phyloP scores from a whole-genome alignment of 2,888 invertebrate species.

The Caenorhabditis japonica region DNA sequence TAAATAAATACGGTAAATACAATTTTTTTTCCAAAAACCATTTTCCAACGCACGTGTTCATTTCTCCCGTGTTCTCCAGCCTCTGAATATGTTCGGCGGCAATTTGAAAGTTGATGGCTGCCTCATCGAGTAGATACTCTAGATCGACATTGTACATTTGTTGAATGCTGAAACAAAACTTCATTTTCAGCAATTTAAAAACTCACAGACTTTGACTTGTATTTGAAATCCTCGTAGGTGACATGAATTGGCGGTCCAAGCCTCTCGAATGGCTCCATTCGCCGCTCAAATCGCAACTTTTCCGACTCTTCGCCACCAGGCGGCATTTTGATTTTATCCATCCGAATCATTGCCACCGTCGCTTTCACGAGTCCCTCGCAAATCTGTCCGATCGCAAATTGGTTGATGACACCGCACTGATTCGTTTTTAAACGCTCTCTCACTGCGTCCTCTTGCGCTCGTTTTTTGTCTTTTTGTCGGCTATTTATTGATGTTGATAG shows the following conservation, averaged over 20 bases:
- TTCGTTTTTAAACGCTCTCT: not conserved
- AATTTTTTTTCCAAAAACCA: too few relatives aligned
- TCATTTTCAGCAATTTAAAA: not conserved
- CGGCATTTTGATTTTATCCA: slow-evolving; percentile 46
- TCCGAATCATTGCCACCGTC: slow-evolving; percentile 39
- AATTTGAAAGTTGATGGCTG: not conserved
- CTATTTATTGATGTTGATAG: slow-evolving; percentile 13
- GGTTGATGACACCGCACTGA: slow-evolving; percentile 8
- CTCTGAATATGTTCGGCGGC: not conserved
- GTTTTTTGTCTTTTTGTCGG: not conserved
- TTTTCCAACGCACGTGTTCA: not conserved
- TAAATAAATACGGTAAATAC: too few relatives aligned
- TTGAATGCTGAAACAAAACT: slow-evolving; percentile 40
- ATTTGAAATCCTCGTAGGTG: slow-evolving; percentile 43
- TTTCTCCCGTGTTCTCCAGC: slow-evolving; percentile 3
- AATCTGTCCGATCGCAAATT: slow-evolving; percentile 14
- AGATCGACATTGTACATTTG: slow-evolving; percentile 2
- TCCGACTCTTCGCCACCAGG: slow-evolving; percentile 47
- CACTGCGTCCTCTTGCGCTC: slow-evolving; percentile 3
- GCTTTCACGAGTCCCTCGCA: slow-evolving; percentile 37
- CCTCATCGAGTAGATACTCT: slow-evolving; percentile 1
- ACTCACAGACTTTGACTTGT: not conserved
- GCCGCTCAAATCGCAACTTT: slow-evolving; percentile 51
- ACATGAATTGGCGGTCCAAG: slow-evolving; percentile 51
- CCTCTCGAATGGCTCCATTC: slow-evolving; percentile 47